Percentiles rank a stretch among this genome's conserved stretches.
Evolutionary conservation across 2,888 invertebrate genomes (phyloP).

Genomic region (Fissipunctia ypsillon): DNA sequence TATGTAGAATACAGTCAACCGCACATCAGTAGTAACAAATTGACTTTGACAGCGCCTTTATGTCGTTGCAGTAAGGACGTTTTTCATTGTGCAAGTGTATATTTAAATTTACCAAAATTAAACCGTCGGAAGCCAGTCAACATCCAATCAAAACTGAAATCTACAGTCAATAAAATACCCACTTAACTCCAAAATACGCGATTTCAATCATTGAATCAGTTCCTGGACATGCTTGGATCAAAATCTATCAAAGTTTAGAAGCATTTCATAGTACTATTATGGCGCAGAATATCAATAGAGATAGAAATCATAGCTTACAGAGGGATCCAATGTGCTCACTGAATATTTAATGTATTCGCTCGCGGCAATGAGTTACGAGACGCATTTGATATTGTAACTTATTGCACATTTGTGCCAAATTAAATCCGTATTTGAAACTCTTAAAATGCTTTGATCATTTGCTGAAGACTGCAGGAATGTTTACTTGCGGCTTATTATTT

Average conservation of each 20-base stretch:
- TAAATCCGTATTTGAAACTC: constrained; percentile 9
- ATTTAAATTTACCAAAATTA: background rate
- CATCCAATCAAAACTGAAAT: background rate
- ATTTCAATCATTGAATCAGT: constrained; percentile 23
- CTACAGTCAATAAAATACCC: background rate
- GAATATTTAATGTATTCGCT: constrained; percentile 54
- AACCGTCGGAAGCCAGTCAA: background rate
- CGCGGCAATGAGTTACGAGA: constrained; percentile 18
- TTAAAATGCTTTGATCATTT: background rate
- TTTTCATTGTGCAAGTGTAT: background rate
- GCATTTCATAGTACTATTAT: constrained; percentile 20
- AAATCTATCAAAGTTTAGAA: constrained; percentile 20
- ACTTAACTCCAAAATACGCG: background rate
- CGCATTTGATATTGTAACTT: constrained; percentile 32
- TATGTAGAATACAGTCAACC: background rate
- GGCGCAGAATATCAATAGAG: constrained; percentile 47
- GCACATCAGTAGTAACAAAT: too few species aligned
- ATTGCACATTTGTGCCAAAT: constrained; percentile 25
- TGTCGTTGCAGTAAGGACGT: too few species aligned
- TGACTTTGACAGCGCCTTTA: background rate
- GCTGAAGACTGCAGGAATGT: too few species aligned
- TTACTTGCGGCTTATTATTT: too few species aligned
- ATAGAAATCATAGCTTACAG: constrained; percentile 53
- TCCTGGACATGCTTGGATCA: constrained; percentile 6
- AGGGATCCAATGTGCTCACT: constrained; percentile 40